phyloP scores from a whole-genome alignment of 2,113 vertebrate species.

The Campylomormyrus numenius region DNA sequence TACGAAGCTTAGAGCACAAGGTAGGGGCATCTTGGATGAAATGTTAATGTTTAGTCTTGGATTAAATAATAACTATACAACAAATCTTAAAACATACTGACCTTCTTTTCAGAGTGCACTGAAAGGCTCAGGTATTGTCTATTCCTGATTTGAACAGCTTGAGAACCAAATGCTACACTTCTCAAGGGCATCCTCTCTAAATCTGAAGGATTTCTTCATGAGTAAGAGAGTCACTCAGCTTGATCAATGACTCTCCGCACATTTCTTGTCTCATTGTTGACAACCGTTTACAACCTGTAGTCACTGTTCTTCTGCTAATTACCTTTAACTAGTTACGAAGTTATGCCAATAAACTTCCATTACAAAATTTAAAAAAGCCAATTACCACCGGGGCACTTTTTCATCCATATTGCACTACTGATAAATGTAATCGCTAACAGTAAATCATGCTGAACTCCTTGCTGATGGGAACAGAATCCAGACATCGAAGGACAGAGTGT shows the following conservation, averaged over 20 bases:
- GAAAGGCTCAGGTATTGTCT: background rate
- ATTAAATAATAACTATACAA: background rate
- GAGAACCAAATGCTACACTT: conserved; percentile 3
- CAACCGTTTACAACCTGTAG: background rate
- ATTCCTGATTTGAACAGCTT: background rate
- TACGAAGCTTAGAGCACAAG: background rate
- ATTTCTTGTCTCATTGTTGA: background rate
- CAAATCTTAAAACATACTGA: background rate
- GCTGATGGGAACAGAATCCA: background rate
- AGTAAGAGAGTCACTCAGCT: conserved; percentile 2
- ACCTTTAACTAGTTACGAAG: background rate
- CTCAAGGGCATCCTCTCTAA: conserved; percentile 9
- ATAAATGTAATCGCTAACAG: background rate
- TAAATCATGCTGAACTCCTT: background rate
- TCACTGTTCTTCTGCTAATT: background rate
- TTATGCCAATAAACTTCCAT: background rate
- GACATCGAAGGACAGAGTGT: background rate
- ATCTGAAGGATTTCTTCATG: background rate
- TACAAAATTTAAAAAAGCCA: background rate
- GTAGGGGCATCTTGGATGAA: background rate
- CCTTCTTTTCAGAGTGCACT: background rate
- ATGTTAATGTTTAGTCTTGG: background rate
- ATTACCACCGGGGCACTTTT: background rate
- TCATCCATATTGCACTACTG: background rate
- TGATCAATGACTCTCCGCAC: background rate